Base-by-base conservation (phyloP, 2,113 vertebrate genomes). In the Sinocyclocheilus rhinocerous region DNA sequence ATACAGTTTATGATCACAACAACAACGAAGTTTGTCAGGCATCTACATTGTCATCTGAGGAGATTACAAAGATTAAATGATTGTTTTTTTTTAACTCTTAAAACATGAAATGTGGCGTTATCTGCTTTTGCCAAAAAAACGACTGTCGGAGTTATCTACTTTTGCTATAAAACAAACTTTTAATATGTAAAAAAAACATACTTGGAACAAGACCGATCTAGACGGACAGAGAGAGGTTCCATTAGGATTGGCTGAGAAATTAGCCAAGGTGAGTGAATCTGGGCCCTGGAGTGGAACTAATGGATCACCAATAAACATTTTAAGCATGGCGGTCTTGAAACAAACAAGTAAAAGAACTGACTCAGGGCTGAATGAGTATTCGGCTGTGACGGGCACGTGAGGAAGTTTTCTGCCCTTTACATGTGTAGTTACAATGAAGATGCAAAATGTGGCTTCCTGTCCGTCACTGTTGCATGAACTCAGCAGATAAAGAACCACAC, bases 191-290 rank as follows among this genome's bases (percentile, higher is more conserved):
- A 33, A 26, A 29, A 33, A 33, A 33, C 29, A 3, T 33, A 33
- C 29, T 33, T n/a, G n/a, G n/a, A 98, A 99, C 90, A 99, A 99
- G 94, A 95, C 92, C 0, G 97, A 99, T 94, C 94, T 95, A 0
- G 96, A 97, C 72, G 92, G 89, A 36, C 94, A 97, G 89, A 93
- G 97, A 29, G 94, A 96, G 92, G 95, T 99, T 48, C 93, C 96
- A 0, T 91, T 72, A 69, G 90, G 90, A 84, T 72, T 96, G 48
- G 97, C 96, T 18, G 93, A 96, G 59, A 94, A 93, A 76, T 93
- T 99, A 7, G 96, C 97, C 59, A 96, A 97, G 97, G 97, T 99
- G 90, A 84, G 90, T 89, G 36, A 59, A 6, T 72, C 6, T 59
- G 78, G 13, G 42, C 50, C 13, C 36, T 84, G 22, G 24, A 26